A percentile compares a stretch with the other conserved stretches of the same genome.
These are phyloP conservation scores for Lucifuga dentata DNA, from an alignment of 2,113 vertebrate species.

Conservation along the genomic window DNA sequence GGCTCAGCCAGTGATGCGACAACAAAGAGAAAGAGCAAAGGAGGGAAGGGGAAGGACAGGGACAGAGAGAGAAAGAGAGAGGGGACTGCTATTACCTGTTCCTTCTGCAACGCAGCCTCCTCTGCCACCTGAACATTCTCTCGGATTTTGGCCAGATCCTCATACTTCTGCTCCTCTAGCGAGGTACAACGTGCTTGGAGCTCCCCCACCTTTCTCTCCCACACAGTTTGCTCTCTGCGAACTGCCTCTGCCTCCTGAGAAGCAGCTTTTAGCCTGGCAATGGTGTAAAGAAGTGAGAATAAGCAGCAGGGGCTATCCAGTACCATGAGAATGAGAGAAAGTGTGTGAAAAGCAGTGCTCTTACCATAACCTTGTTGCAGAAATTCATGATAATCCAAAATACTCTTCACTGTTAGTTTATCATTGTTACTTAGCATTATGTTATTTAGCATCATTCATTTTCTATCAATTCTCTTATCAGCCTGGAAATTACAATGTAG, in stretches of 20 bases:
- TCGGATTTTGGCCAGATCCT: conserved; percentile 86
- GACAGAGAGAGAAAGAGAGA: background rate
- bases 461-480: too few species aligned
- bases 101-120: conserved; percentile 90
- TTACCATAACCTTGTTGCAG: too few species aligned
- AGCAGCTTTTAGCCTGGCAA: conserved; percentile 75
- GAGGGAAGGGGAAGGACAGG: background rate
- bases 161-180: conserved; percentile 87
- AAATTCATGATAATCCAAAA: conserved; percentile 12
- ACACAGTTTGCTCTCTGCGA: conserved; percentile 82
- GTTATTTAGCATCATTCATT: too few species aligned
- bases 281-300: background rate
- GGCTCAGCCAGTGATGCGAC: background rate
- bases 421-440: too few species aligned
- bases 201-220: conserved; percentile 87
- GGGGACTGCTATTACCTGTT: conserved; percentile 81
- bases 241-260: conserved; percentile 83
- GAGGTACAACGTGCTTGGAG: conserved; percentile 82
- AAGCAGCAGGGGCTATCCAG: background rate
- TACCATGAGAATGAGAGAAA: conserved; percentile 1
- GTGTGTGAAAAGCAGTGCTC: too few species aligned
- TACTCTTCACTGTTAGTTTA: conserved; percentile 2
- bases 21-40: too few species aligned
- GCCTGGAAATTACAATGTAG: background rate
- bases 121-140: conserved; percentile 90